A percentile compares a stretch with the other conserved stretches of the same genome.
Evolutionary conservation across 2,113 vertebrate genomes (phyloP).

Genomic region (Heterocephalus glaber): DNA sequence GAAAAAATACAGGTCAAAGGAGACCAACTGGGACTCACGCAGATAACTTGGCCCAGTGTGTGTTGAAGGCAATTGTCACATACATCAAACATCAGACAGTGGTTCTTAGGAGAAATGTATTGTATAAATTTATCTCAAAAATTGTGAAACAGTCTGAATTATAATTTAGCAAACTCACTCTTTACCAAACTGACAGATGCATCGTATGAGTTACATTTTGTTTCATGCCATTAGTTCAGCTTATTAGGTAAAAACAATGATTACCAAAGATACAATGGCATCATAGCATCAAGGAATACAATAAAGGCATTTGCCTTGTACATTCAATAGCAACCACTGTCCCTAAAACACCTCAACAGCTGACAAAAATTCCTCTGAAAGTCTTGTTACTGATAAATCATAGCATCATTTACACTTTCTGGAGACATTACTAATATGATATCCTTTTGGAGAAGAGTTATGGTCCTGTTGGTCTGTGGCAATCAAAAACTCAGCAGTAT

Average conservation of each 20-base stretch:
- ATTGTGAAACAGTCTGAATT: not conserved
- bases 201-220: not conserved
- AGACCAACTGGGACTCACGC: not conserved
- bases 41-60: not conserved
- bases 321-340: not conserved
- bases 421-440: too few species aligned
- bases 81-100: not conserved
- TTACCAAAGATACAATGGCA: too few species aligned
- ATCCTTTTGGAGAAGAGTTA: too few species aligned
- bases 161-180: not conserved
- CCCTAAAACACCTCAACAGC: too few species aligned
- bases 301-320: not conserved
- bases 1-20: not conserved
- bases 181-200: not conserved
- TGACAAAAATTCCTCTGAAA: too few species aligned
- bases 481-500: not conserved
- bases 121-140: not conserved
- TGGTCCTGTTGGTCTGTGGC: too few species aligned
- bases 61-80: not conserved
- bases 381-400: too few species aligned
- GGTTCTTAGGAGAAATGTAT: not conserved
- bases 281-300: not conserved
- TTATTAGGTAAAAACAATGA: too few species aligned
- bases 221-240: too few species aligned
- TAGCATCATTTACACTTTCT: too few species aligned